A percentile compares a stretch with the other conserved stretches of the same genome.
These are phyloP conservation scores for Gephyroberyx darwinii DNA, from an alignment of 2,797 vertebrate genomes.

Conservation along the genomic window DNA sequence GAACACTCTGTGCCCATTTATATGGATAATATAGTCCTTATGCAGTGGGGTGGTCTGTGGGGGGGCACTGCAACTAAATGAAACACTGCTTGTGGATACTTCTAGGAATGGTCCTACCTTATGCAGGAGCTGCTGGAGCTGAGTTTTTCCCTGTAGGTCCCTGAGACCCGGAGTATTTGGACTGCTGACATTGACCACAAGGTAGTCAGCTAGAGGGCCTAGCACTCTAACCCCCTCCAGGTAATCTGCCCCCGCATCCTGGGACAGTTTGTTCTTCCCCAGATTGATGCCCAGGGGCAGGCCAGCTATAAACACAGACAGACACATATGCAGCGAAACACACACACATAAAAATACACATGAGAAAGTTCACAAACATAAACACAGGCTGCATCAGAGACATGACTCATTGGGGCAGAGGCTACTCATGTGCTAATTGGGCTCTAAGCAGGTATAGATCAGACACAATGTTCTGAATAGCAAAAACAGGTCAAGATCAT, in stretches of 20 bases:
- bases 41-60: no score
- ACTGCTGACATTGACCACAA: constrained; percentile 97
- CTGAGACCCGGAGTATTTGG: constrained; percentile 92
- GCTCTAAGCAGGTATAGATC: constrained; percentile 39
- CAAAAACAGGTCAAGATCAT: constrained; percentile 42
- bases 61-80: no score
- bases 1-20: no score
- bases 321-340: constrained; percentile 8
- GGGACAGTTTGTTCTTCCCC: constrained; percentile 94
- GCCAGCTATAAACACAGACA: constrained; percentile 82
- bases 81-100: not conserved
- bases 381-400: constrained; percentile 43
- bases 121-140: constrained; percentile 85
- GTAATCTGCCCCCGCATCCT: constrained; percentile 88
- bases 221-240: constrained; percentile 84
- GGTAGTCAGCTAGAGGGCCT: constrained; percentile 93
- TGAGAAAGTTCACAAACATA: constrained; percentile 38
- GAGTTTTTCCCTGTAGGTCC: constrained; percentile 87
- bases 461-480: constrained; percentile 17
- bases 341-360: constrained; percentile 17
- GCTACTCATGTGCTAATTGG: constrained; percentile 39
- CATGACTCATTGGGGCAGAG: constrained; percentile 56
- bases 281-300: constrained; percentile 94
- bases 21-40: no score
- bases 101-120: constrained; percentile 76